Percentiles rank a stretch among this genome's conserved stretches.
Conservation (phyloP, 2,113 vertebrate species). For the Platichthys stellatus region DNA sequence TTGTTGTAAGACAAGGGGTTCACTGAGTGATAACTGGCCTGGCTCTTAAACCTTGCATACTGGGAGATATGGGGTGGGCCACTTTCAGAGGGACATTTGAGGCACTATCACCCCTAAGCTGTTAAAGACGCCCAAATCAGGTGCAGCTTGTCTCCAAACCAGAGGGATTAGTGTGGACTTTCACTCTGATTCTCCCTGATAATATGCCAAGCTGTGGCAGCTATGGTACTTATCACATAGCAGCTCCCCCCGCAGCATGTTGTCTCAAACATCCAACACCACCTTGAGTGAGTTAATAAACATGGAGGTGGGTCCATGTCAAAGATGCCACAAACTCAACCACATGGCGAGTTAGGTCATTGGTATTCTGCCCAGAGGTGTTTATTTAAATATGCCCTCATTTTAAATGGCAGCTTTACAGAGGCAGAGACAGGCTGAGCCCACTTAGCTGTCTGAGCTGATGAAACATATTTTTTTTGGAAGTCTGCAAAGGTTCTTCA, state of each 20-base stretch:
- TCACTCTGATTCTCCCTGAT: conserved; percentile 69
- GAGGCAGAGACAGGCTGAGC: conserved; percentile 28
- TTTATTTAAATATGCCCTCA: conserved; percentile 40
- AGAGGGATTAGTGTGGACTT: conserved; percentile 74
- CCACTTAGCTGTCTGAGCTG: conserved; percentile 43
- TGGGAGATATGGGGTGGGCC: conserved; percentile 60
- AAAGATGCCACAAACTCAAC: not conserved
- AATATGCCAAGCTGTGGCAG: conserved; percentile 57
- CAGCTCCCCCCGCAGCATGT: conserved; percentile 14
- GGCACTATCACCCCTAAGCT: conserved; percentile 74
- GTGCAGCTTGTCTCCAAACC: conserved; percentile 70
- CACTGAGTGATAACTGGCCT: conserved; percentile 62
- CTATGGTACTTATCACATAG: not conserved
- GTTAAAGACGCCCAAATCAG: conserved; percentile 72
- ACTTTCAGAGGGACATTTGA: conserved; percentile 70
- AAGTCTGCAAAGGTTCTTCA: conserved; percentile 64
- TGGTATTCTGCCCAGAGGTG: conserved; percentile 50
- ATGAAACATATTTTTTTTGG: conserved; percentile 28
- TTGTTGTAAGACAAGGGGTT: conserved; percentile 57
- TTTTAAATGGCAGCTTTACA: conserved; percentile 41
- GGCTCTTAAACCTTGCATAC: conserved; percentile 67
- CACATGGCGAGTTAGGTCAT: conserved; percentile 1
- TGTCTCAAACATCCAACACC: conserved; percentile 21
- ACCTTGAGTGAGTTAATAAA: conserved; percentile 36
- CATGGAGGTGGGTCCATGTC: conserved; percentile 6